Evolutionary conservation across 2,113 vertebrate genomes (phyloP).

Genomic region (Lamprotornis superbus): DNA sequence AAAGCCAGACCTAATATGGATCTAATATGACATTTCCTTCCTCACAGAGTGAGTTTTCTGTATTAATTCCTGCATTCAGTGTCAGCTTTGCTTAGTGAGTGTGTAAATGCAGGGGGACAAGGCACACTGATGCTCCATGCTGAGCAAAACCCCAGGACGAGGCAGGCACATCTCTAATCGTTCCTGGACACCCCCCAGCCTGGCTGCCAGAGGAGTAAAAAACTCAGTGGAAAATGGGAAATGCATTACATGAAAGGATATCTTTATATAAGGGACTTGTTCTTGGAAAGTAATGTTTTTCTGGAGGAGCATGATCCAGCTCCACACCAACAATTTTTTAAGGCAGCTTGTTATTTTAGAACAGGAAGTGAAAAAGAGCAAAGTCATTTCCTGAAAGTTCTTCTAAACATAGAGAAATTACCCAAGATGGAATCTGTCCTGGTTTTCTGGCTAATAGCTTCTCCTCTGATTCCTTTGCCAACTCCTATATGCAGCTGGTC

Average conservation of each 20-base stretch:
- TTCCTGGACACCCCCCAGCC: neutral
- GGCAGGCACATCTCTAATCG: accelerated
- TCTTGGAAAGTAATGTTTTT: neutral
- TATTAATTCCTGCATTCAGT: neutral
- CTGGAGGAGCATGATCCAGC: neutral
- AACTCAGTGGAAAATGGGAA: neutral
- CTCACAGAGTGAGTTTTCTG: neutral
- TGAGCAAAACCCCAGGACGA: neutral
- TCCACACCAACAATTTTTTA: neutral
- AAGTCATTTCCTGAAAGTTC: neutral
- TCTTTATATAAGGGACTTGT: neutral
- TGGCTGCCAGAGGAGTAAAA: neutral
- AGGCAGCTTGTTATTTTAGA: neutral
- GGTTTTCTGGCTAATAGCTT: neutral
- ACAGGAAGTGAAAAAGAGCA: neutral
- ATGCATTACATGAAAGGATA: neutral
- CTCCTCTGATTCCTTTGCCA: neutral
- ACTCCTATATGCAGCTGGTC: neutral
- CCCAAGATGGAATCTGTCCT: neutral
- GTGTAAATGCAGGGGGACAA: neutral
- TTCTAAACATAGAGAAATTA: neutral
- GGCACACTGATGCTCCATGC: neutral
- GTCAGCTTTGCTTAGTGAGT: neutral
- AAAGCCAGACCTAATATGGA: neutral
- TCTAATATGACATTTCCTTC: neutral